Evolutionary conservation across 2,113 vertebrate genomes (phyloP).

Genomic region (Opisthocomus hoazin): DNA sequence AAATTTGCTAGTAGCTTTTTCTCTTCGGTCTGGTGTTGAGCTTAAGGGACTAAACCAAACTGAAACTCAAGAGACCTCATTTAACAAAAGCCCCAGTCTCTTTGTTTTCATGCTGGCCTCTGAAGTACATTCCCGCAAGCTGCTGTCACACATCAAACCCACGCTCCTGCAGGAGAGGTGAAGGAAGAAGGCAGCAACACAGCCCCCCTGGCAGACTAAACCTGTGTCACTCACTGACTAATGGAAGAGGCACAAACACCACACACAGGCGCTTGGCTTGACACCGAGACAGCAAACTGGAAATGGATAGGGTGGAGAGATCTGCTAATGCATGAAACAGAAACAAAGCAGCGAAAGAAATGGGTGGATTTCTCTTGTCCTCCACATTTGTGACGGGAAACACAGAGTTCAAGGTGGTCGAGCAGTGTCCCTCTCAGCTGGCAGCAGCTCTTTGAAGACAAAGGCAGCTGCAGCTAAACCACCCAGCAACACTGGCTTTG

Average conservation of each 20-base stretch:
- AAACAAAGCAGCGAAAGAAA: not conserved
- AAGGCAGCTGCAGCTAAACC: not conserved
- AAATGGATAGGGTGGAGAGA: not conserved
- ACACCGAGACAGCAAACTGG: not conserved
- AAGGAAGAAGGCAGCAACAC: not conserved
- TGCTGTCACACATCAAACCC: not conserved
- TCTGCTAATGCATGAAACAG: not conserved
- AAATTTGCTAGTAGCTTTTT: not conserved
- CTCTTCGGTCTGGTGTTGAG: not conserved
- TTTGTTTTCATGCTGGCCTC: not conserved
- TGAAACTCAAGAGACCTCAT: not conserved
- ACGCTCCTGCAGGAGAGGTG: not conserved
- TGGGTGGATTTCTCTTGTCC: not conserved
- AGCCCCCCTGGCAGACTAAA: not conserved
- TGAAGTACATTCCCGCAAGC: not conserved
- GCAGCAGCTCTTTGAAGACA: not conserved
- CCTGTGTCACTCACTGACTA: fast-evolving
- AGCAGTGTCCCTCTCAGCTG: not conserved
- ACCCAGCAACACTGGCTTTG: not conserved
- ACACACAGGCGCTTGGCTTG: not conserved
- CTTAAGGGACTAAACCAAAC: not conserved
- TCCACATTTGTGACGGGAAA: not conserved
- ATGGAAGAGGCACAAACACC: not conserved
- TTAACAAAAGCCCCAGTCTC: not conserved
- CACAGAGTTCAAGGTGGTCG: not conserved